Evolutionary conservation across 2,888 invertebrate species (phyloP).

Genomic region (Steromphala cineraria): DNA sequence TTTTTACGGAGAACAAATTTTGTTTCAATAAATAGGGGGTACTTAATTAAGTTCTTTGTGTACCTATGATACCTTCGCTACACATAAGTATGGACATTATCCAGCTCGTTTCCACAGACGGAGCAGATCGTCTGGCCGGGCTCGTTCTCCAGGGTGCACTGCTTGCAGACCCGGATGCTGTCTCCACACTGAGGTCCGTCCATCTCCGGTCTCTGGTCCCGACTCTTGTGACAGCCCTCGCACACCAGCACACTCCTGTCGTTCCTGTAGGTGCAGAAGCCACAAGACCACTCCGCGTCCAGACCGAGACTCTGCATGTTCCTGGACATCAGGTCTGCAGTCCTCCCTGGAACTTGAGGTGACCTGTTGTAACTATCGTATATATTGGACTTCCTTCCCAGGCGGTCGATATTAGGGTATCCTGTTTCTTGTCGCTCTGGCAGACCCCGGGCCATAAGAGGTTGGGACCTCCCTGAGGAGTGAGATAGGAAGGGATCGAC

Average conservation of each 20-base stretch:
- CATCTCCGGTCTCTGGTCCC: conserved; percentile 26
- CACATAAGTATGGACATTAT: conserved; percentile 25
- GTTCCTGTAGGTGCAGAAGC: conserved; percentile 4
- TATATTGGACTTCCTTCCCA: neutral
- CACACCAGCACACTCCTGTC: neutral
- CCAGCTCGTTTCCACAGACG: conserved; percentile 32
- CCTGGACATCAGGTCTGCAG: no score
- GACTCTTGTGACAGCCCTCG: neutral
- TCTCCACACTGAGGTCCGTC: conserved; percentile 35
- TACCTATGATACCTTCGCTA: neutral
- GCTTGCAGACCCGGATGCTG: conserved; percentile 34
- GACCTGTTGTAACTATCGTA: neutral
- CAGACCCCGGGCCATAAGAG: neutral
- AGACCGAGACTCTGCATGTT: neutral
- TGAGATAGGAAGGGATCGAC: no score
- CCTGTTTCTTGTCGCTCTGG: neutral
- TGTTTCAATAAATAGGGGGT: no score
- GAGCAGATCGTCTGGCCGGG: conserved; percentile 29
- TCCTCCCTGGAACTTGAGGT: no score
- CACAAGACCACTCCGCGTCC: neutral
- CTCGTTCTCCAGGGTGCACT: conserved; percentile 46
- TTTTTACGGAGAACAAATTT: no score
- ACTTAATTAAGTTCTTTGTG: no score
- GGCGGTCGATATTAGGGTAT: neutral
- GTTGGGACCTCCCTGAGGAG: neutral